A percentile compares a stretch with the other conserved stretches of the same genome.
phyloP scores from a whole-genome alignment of 2,888 invertebrate genomes.

The Gnatocerus cornutus region DNA sequence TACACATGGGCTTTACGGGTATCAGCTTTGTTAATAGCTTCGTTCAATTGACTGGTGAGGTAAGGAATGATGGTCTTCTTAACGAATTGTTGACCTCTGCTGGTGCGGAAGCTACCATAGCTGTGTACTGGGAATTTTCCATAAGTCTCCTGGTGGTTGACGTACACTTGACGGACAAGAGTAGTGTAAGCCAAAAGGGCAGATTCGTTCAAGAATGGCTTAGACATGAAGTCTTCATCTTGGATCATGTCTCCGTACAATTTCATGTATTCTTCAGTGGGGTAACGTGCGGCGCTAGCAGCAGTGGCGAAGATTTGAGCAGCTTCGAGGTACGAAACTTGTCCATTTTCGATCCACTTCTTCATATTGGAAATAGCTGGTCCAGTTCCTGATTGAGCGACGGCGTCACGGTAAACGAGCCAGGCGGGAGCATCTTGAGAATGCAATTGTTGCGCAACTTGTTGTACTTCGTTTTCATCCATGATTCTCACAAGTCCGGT shows the following conservation, averaged over 20 bases:
- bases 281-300: slow-evolving; percentile 74
- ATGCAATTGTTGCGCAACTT: slow-evolving; percentile 74
- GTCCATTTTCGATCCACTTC: slow-evolving; percentile 75
- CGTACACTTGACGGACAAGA: slow-evolving; percentile 76
- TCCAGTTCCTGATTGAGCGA: slow-evolving; percentile 80
- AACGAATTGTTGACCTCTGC: slow-evolving; percentile 72
- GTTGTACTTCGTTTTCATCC: slow-evolving; percentile 76
- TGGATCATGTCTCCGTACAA: slow-evolving; percentile 76
- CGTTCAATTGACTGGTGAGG: slow-evolving; percentile 73
- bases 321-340: slow-evolving; percentile 74
- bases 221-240: slow-evolving; percentile 73
- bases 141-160: slow-evolving; percentile 75
- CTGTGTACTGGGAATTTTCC: slow-evolving; percentile 78
- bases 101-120: slow-evolving; percentile 76
- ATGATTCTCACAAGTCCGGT: slow-evolving; percentile 76
- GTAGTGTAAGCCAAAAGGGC: slow-evolving; percentile 76
- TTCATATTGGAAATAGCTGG: slow-evolving; percentile 78
- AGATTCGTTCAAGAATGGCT: slow-evolving; percentile 73
- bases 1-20: slow-evolving; percentile 76
- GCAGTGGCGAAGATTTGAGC: slow-evolving; percentile 75
- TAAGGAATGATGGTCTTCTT: slow-evolving; percentile 76
- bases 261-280: slow-evolving; percentile 77
- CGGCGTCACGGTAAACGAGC: slow-evolving; percentile 79
- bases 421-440: slow-evolving; percentile 72
- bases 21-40: slow-evolving; percentile 74